Base-by-base conservation (phyloP, 2,797 vertebrate species). In the Hemitrygon akajei region DNA sequence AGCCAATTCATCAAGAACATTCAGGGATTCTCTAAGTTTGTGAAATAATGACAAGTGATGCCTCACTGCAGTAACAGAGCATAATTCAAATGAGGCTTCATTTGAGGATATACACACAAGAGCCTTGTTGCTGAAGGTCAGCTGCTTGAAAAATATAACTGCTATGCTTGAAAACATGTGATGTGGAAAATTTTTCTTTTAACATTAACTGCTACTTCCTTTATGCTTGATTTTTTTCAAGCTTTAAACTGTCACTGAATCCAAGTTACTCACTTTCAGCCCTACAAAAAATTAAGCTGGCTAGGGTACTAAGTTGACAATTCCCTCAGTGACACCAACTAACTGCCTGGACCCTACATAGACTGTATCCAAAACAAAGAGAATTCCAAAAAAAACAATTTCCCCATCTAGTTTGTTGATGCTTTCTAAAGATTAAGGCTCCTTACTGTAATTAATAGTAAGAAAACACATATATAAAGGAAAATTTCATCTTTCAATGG, bases 61-160 rank as follows among this genome's bases (percentile, higher is more conserved):
- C 34, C n/a, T 37, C 16, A 89, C 7, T 37, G 20, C 16, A n/a
- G 30, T 27, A 69, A 18, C 60, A 87, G 25, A 86, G 25, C 82
- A 58, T 86, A 56, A 86, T 12, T n/a, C 7, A 89, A 89, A 66
- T 89, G 60, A 69, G 60, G 37, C 60, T 37, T 89, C 66, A 60
- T 2, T 27, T 14, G 56, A 86, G 58, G 82, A n/a, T 16, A 66
- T n/a, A 89, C 63, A 89, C 60, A 22, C 16, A 89, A 63, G 20
- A 10, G 18, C n/a, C 56, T 69, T 69, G n/a, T 9, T 66, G n/a
- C n/a, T 69, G 60, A 89, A 66, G 7, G n/a, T 30, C n/a, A 69
- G n/a, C n/a, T 89, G 60, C n/a, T 89, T 89, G 86, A 89, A 60
- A n/a, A 89, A 89, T 89, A 9, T 1, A 89, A 34, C 16, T 66